Percentiles rank a stretch among this genome's conserved stretches.
phyloP scores from a whole-genome alignment of 1,140 invertebrate species.

The Ctenoplectra terminalis region DNA sequence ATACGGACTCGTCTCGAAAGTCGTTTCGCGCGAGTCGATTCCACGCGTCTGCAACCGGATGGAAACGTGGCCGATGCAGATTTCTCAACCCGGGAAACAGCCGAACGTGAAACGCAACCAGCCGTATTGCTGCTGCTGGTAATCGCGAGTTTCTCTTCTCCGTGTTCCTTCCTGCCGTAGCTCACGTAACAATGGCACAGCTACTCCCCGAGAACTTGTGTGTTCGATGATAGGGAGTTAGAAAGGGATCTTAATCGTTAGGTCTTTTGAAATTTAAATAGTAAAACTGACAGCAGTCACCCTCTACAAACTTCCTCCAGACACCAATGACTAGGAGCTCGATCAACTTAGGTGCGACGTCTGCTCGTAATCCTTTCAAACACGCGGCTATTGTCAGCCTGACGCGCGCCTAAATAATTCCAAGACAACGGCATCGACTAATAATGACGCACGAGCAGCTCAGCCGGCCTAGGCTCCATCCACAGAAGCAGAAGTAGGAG shows the following conservation, averaged over 20 bases:
- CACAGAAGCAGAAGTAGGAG: constrained; percentile 26
- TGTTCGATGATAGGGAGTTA: no score
- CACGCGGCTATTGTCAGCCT: constrained; percentile 37
- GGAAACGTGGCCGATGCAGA: constrained; percentile 50
- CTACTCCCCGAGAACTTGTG: neutral
- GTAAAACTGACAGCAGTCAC: neutral
- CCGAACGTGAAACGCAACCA: constrained; percentile 50
- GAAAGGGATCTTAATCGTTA: no score
- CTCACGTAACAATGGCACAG: constrained; percentile 28
- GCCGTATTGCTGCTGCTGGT: constrained; percentile 36
- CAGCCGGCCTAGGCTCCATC: constrained; percentile 30
- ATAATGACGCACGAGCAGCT: constrained; percentile 57
- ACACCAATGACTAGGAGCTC: neutral
- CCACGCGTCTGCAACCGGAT: constrained; percentile 57
- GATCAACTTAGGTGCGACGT: constrained; percentile 17
- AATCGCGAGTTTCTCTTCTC: constrained; percentile 59
- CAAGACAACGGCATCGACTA: constrained; percentile 36
- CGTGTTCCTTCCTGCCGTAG: constrained; percentile 29
- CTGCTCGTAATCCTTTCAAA: constrained; percentile 26
- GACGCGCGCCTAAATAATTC: constrained; percentile 43
- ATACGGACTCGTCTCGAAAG: constrained; percentile 41
- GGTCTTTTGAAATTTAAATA: neutral
- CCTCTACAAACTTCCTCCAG: neutral
- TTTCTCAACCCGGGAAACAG: constrained; percentile 65
- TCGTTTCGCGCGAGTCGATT: constrained; percentile 37